A percentile compares a stretch with the other conserved stretches of the same genome.
These are phyloP conservation scores for Himalopsyche tibetana DNA, from an alignment of 2,888 invertebrate genomes.

Conservation along the genomic window DNA sequence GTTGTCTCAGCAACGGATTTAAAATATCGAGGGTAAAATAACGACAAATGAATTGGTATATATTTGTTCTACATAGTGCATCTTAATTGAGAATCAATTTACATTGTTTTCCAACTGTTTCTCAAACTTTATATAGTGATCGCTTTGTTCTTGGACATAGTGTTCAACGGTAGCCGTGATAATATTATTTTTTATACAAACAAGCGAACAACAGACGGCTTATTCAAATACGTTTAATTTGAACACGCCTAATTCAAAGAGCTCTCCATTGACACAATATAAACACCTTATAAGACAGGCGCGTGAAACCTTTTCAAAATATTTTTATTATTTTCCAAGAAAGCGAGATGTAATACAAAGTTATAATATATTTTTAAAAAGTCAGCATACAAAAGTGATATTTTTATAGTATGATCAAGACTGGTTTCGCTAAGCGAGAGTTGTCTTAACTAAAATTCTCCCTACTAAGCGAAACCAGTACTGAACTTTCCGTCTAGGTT, in stretches of 20 bases:
- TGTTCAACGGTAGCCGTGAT: background rate
- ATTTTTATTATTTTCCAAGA: background rate
- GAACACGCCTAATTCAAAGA: conserved; percentile 40
- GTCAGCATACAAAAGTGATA: too few species aligned
- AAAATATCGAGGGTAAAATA: too few species aligned
- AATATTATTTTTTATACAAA: conserved; percentile 23
- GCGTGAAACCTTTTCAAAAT: background rate
- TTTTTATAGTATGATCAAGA: too few species aligned
- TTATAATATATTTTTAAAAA: too few species aligned
- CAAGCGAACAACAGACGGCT: conserved; percentile 38
- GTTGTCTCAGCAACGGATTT: too few species aligned
- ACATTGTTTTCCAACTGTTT: conserved; percentile 27
- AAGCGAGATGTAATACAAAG: too few species aligned
- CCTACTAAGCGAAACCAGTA: too few species aligned
- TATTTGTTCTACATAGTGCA: conserved; percentile 24
- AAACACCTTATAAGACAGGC: conserved; percentile 6
- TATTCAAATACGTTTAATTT: conserved; percentile 35
- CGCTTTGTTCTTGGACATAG: background rate
- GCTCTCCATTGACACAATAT: conserved; percentile 39
- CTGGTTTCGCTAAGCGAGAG: too few species aligned
- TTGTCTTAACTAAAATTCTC: too few species aligned
- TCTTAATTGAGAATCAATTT: conserved; percentile 35
- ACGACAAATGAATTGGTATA: background rate
- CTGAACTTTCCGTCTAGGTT: too few species aligned
- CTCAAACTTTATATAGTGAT: background rate